Evolutionary conservation across 2,797 vertebrate species (phyloP), one percentile per base, ranked within the genome.

Genomic region (Helostoma temminkii): DNA sequence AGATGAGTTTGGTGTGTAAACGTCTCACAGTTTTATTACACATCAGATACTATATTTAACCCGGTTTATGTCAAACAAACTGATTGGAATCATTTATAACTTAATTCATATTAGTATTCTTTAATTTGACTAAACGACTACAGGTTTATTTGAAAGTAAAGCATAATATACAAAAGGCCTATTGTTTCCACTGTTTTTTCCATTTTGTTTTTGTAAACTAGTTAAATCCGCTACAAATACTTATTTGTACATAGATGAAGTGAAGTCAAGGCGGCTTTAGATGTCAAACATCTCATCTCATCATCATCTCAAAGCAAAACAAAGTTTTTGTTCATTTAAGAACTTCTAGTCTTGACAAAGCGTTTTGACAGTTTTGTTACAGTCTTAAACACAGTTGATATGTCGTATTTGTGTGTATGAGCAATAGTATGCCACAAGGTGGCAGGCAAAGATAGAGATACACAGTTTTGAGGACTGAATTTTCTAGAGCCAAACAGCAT

Each of bases 401-500:
- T 24, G 9, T 21, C 41, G 3, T 34, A 1, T 64, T 5, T 10
- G 1, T 6, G 7, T 63, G 68, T 62, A 75, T n/a, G 9, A 59
- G 15, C 81, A 71, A 64, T 25, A 67, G 0, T 19, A 30, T 19
- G 25, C 91, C 93, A 91, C 89, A 73, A 54, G 92, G 53, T 89
- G 94, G 85, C 90, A 90, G 82, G 21, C 75, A 66, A 76, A 86
- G 63, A 74, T 63, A 71, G 68, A 86, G 63, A 74, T 63, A 71
- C 68, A 18, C 12, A 9, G 22, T 73, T 10, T 18, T 32, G 1
- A 32, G 14, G n/a, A 12, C 2, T 9, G 16, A 26, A 1, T 49
- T 59, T 57, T 61, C 14, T 41, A 16, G 15, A 43, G 6, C 21
- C 3, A 59, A 28, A 9, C 48, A 61, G 22, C 3, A 5, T 16